phyloP scores from a whole-genome alignment of 2,888 invertebrate genomes.

The Epirrhoe tristata region DNA sequence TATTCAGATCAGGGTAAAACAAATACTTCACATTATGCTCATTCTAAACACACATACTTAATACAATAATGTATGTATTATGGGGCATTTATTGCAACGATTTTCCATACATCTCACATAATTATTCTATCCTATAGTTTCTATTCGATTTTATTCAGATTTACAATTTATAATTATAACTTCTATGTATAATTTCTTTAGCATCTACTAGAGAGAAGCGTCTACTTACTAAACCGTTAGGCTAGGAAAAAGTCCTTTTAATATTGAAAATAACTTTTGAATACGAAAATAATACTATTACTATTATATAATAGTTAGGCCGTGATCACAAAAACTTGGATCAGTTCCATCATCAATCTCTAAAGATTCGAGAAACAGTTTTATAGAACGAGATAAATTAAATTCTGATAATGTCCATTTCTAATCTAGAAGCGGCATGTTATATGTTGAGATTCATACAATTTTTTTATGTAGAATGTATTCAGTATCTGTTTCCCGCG shows the following conservation, averaged over 20 bases:
- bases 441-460: too few species aligned
- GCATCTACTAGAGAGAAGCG: constrained; percentile 49
- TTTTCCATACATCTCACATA: not conserved
- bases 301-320: too few species aligned
- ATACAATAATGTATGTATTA: not conserved
- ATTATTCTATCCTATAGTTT: not conserved
- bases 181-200: not conserved
- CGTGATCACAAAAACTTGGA: constrained; percentile 37
- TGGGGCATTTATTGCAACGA: constrained; percentile 1
- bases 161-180: not conserved
- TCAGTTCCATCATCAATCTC: not conserved
- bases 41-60: not conserved
- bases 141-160: not conserved
- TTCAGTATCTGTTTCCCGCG: too few species aligned
- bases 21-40: not conserved
- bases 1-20: constrained; percentile 16
- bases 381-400: too few species aligned
- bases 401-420: too few species aligned
- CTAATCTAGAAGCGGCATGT: too few species aligned
- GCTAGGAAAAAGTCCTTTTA: constrained; percentile 36
- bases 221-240: constrained; percentile 46
- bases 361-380: not conserved
- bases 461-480: too few species aligned
- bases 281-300: constrained; percentile 55
- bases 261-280: constrained; percentile 51